Percentiles rank a stretch among this genome's conserved stretches.
Evolutionary conservation across 2,113 vertebrate species (phyloP).

Genomic region (Dunckerocampus dactyliophorus): DNA sequence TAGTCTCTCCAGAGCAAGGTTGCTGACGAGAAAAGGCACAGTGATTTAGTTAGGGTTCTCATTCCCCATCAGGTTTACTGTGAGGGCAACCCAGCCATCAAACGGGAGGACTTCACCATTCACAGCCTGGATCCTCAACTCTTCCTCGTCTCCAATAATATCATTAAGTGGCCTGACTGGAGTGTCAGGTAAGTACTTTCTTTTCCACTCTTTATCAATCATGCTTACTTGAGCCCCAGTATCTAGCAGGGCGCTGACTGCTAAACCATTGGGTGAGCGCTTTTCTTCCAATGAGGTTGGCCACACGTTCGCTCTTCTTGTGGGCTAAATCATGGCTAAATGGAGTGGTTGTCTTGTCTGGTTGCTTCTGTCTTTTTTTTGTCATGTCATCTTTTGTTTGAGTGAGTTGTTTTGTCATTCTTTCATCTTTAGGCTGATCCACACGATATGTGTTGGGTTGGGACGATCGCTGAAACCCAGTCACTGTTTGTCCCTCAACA

Average conservation of each 20-base stretch:
- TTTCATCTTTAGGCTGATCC: constrained; percentile 2
- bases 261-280: constrained; percentile 22
- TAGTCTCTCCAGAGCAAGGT: constrained; percentile 11
- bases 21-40: constrained; percentile 24
- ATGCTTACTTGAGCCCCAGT: constrained; percentile 38
- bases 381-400: background rate
- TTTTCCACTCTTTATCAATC: constrained; percentile 22
- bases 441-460: constrained; percentile 2
- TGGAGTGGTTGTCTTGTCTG: background rate
- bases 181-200: constrained; percentile 5
- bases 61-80: constrained; percentile 19
- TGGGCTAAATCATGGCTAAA: background rate
- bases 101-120: constrained; percentile 11
- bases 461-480: background rate
- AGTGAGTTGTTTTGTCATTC: background rate
- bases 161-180: background rate
- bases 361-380: background rate
- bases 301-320: background rate
- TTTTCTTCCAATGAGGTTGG: constrained; percentile 8
- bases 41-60: constrained; percentile 9
- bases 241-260: constrained; percentile 20
- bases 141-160: background rate
- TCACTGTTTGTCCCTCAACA: constrained; percentile 17
- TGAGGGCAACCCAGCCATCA: constrained; percentile 19
- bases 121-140: constrained; percentile 12